Percentiles rank a stretch among this genome's conserved stretches.
Evolutionary conservation across 2,113 vertebrate genomes (phyloP).

Genomic region (Anoplopoma fimbria): DNA sequence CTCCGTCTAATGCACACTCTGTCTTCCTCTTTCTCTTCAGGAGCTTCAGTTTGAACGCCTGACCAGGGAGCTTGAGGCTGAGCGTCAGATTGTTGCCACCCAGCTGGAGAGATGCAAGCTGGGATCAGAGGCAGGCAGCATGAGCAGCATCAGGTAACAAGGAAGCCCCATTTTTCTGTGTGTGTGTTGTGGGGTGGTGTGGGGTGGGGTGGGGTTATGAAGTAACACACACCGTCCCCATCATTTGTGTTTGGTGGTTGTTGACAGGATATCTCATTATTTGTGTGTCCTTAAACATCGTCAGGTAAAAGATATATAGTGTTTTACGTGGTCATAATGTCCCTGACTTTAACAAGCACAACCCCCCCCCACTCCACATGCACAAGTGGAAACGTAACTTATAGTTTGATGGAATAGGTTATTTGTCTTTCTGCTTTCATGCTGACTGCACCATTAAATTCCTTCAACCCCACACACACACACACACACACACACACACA

Average conservation of each 20-base stretch:
- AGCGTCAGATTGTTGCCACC: slow-evolving; percentile 96
- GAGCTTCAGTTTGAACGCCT: slow-evolving; percentile 98
- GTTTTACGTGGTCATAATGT: neutral
- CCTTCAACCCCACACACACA: neutral
- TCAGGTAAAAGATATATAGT: neutral
- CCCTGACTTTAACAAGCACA: neutral
- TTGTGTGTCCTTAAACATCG: neutral
- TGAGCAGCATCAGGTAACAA: slow-evolving; percentile 97
- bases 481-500: neutral
- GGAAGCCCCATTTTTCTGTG: neutral
- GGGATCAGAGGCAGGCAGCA: slow-evolving; percentile 96
- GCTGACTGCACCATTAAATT: slow-evolving; percentile 27
- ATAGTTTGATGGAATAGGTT: slow-evolving; percentile 51
- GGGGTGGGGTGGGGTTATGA: neutral
- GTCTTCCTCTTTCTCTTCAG: slow-evolving; percentile 77
- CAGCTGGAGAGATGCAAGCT: slow-evolving; percentile 99
- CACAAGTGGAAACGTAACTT: slow-evolving; percentile 43
- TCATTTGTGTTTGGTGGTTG: neutral
- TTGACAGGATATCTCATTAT: neutral
- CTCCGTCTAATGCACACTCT: neutral
- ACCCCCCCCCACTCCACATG: neutral
- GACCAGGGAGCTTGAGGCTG: slow-evolving; percentile 97
- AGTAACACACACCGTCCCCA: neutral
- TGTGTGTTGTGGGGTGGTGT: neutral
- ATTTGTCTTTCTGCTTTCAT: slow-evolving; percentile 31